Conservation (phyloP, 2,113 vertebrate species). For the Holacanthus passer region DNA sequence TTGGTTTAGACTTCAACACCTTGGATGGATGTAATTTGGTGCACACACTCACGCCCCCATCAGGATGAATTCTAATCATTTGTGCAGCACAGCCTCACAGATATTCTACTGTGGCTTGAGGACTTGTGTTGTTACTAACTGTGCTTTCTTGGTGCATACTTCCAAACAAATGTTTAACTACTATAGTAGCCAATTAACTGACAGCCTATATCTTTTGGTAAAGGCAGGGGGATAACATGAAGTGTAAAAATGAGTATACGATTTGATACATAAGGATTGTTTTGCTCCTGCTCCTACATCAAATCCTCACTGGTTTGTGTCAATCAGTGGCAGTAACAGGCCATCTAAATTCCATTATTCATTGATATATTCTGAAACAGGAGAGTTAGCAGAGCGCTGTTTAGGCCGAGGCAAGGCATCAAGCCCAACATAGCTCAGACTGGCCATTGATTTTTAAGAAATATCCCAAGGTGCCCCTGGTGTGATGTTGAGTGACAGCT, state of each 20-base stretch:
- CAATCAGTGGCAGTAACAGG: slow-evolving; percentile 12
- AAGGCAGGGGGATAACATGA: background rate
- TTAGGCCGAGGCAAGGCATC: slow-evolving; percentile 4
- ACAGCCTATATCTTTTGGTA: background rate
- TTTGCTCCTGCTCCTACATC: slow-evolving; percentile 3
- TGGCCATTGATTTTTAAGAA: slow-evolving; percentile 72
- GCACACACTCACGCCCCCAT: too few species aligned
- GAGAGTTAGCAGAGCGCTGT: background rate
- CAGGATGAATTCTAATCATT: background rate
- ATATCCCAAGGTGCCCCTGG: slow-evolving; percentile 41
- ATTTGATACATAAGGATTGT: background rate
- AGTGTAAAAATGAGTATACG: background rate
- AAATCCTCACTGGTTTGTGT: slow-evolving; percentile 1
- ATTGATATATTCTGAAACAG: slow-evolving; percentile 43
- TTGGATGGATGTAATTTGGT: too few species aligned
- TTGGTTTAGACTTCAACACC: too few species aligned
- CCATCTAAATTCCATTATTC: slow-evolving; percentile 34
- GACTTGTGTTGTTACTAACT: too few species aligned
- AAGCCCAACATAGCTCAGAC: slow-evolving; percentile 39
- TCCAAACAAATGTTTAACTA: background rate
- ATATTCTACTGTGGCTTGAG: too few species aligned
- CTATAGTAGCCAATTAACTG: background rate
- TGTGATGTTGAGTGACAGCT: slow-evolving; percentile 47
- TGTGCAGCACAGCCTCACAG: too few species aligned
- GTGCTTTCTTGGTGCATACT: too few species aligned